Percentiles rank a stretch among this genome's conserved stretches.
Conservation (phyloP, 2,888 invertebrate species). For the Acholoe squamosa region DNA sequence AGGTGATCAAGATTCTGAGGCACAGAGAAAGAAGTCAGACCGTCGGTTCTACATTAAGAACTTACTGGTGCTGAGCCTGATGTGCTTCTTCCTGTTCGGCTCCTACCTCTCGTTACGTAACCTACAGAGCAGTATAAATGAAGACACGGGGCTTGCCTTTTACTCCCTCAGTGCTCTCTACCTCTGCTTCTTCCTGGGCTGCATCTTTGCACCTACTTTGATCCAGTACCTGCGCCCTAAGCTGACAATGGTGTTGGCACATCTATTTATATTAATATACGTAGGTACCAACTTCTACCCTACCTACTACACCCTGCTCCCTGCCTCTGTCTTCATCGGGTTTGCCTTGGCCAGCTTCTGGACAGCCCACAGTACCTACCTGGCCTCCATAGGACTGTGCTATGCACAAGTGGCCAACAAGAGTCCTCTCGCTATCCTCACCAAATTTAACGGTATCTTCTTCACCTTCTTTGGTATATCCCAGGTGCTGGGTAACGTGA, state of each 20-base stretch:
- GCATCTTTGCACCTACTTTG: constrained; percentile 78
- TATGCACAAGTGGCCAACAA: constrained; percentile 75
- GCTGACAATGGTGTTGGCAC: constrained; percentile 12
- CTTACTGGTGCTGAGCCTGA: constrained; percentile 76
- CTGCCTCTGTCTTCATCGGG: constrained; percentile 76
- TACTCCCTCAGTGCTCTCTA: constrained; percentile 77
- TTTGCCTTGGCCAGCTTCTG: constrained; percentile 77
- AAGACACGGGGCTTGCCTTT: constrained; percentile 78
- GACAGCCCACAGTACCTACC: constrained; percentile 81
- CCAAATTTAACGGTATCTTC: constrained; percentile 80
- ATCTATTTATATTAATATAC: constrained; percentile 71
- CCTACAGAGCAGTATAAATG: constrained; percentile 81
- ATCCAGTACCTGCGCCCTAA: constrained; percentile 78
- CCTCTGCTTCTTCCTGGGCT: constrained; percentile 77
- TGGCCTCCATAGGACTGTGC: constrained; percentile 77
- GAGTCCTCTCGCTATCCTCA: constrained; percentile 73
- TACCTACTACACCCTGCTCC: constrained; percentile 76
- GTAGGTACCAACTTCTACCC: constrained; percentile 78
- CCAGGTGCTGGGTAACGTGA: constrained; percentile 71
- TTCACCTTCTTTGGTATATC: constrained; percentile 78
- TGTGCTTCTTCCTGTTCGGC: constrained; percentile 76
- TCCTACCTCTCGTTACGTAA: constrained; percentile 79
- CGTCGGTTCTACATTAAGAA: constrained; percentile 74
- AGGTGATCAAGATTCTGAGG: constrained; percentile 61
- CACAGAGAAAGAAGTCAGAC: not conserved